These are phyloP conservation scores for Pogonomyrmex barbatus DNA, from an alignment of 1,140 invertebrate species.

Conservation along the genomic window DNA sequence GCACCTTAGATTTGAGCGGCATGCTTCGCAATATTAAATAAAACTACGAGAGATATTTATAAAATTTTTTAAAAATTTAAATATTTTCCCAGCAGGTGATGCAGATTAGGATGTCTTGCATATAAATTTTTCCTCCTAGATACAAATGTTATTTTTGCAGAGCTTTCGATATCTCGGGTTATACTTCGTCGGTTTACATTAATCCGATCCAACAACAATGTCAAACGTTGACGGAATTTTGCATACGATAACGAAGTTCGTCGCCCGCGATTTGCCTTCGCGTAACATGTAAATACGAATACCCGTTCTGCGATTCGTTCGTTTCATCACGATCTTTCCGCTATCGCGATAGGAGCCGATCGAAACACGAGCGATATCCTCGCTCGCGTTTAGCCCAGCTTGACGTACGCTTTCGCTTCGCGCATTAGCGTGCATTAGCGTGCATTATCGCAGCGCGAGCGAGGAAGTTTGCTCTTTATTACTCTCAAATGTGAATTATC, in stretches of 20 bases:
- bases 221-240: slow-evolving; percentile 40
- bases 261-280: slow-evolving; percentile 14
- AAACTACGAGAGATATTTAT: neutral
- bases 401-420: slow-evolving; percentile 25
- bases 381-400: slow-evolving; percentile 4
- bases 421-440: slow-evolving; percentile 37
- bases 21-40: neutral
- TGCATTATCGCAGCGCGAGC: slow-evolving; percentile 32
- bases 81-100: neutral
- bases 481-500: slow-evolving; percentile 48
- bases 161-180: slow-evolving; percentile 10
- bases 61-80: neutral
- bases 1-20: neutral
- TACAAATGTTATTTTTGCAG: neutral
- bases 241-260: slow-evolving; percentile 57
- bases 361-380: slow-evolving; percentile 34
- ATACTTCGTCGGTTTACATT: slow-evolving; percentile 43
- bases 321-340: slow-evolving; percentile 26
- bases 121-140: slow-evolving; percentile 12
- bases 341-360: slow-evolving; percentile 15
- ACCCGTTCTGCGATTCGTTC: slow-evolving; percentile 10
- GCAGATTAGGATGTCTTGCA: slow-evolving; percentile 13
- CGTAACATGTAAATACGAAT: slow-evolving; percentile 48
- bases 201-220: slow-evolving; percentile 43
- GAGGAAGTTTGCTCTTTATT: slow-evolving; percentile 56